Evolutionary conservation across 1,140 invertebrate genomes (phyloP), one percentile per base, ranked within the genome.

Genomic region (Drosophila novamexicana): DNA sequence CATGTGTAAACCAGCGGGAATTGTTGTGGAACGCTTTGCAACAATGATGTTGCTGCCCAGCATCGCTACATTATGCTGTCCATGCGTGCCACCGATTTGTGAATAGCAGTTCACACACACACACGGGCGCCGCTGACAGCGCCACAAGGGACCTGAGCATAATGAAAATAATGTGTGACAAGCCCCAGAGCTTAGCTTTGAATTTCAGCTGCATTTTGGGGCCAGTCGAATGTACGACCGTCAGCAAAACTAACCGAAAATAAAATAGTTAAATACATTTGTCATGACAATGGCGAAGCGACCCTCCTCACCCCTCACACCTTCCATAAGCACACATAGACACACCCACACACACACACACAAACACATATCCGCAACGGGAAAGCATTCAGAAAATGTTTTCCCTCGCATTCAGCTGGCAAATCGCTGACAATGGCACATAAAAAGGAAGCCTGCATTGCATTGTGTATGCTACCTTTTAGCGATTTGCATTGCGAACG

Each of bases 81-180:
- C 66, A 74, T 85, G 81, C 82, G 82, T 85, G 78, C 58, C 66
- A 81, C 57, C 81, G 75, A 85, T 84, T 84, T 84, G 77, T 80
- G 81, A 84, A 84, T 84, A 70, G 77, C 67, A 45, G 6, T 16
- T 29, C 45, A 39, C 65, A n/a, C 52, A 52, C 7, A 58, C 42
- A 18, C 50, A 39, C 50, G 18, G n/a, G 14, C 12, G 57, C 22
- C 29, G 58, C 32, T 61, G 44, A 68, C 70, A 36, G 29, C 40
- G 40, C 47, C 81, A 65, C 63, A 75, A 69, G 81, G 71, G 64
- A 74, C 59, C 22, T 52, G 49, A 64, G 70, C 68, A 85, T 79
- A 81, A 88, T 90, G 85, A 89, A 82, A 84, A 84, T 89, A 84
- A 89, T 89, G 85, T 89, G 84, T 90, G 85, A 89, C 84, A 84